Conservation (phyloP, 1,140 invertebrate genomes). For the Lycorma delicatula region DNA sequence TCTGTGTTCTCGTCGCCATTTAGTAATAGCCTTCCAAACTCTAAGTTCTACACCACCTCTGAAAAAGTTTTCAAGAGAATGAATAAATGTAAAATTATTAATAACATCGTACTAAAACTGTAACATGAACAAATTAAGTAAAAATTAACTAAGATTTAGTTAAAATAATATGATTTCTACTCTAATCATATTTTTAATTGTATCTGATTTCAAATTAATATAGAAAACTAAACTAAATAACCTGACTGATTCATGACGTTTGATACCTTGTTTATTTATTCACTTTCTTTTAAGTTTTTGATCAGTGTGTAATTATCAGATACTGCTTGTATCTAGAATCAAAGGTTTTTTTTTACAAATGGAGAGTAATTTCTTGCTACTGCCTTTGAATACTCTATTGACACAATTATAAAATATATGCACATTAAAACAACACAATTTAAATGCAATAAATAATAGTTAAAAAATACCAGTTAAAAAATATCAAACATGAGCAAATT, state of each 20-base stretch:
- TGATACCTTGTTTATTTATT: too few relatives aligned
- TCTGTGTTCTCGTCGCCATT: slow-evolving; percentile 34
- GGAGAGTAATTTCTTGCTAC: neutral
- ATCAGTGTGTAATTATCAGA: too few relatives aligned
- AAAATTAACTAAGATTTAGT: neutral
- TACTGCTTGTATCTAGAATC: too few relatives aligned
- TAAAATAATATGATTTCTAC: neutral
- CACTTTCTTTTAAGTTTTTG: too few relatives aligned
- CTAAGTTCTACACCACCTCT: slow-evolving; percentile 50
- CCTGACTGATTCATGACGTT: too few relatives aligned
- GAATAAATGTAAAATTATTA: neutral
- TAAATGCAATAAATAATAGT: neutral
- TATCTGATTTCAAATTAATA: too few relatives aligned
- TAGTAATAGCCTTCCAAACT: slow-evolving; percentile 48
- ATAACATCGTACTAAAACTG: neutral
- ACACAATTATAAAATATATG: neutral
- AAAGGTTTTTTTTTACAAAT: too few relatives aligned
- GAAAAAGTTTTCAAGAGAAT: slow-evolving; percentile 22
- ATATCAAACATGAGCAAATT: neutral
- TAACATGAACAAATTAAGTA: neutral
- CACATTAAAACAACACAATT: neutral
- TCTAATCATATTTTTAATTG: too few relatives aligned
- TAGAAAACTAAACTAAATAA: too few relatives aligned
- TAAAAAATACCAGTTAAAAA: neutral
- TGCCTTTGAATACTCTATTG: neutral